Conservation (phyloP, 2,113 vertebrate species). For the Peromyscus maniculatus region DNA sequence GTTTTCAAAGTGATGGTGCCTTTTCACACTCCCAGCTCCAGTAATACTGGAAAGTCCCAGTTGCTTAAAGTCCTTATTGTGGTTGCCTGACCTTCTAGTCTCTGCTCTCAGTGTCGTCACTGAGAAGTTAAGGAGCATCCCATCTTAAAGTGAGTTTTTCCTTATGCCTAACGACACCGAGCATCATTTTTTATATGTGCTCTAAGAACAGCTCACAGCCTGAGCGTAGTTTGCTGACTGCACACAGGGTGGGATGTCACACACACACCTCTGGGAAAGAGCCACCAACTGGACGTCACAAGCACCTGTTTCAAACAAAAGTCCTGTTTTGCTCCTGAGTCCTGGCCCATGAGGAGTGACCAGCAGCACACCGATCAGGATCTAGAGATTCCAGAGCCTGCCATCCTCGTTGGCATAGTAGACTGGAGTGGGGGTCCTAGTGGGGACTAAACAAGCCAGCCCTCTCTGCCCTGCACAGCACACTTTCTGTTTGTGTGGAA, state of each 20-base stretch:
- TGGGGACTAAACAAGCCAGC: not conserved
- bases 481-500: not conserved
- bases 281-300: not conserved
- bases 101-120: not conserved
- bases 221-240: not conserved
- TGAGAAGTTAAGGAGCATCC: not conserved
- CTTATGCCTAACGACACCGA: not conserved
- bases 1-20: conserved; percentile 36
- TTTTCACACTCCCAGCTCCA: not conserved
- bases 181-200: not conserved
- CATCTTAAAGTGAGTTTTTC: not conserved
- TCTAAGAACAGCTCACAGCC: not conserved
- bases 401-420: not conserved
- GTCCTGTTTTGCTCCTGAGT: not conserved
- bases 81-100: not conserved
- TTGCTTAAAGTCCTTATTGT: not conserved
- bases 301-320: not conserved
- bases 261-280: not conserved
- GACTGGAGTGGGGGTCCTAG: not conserved
- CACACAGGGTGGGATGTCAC: not conserved
- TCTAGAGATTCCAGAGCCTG: not conserved
- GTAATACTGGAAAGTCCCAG: not conserved
- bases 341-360: not conserved
- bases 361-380: not conserved
- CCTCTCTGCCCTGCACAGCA: too few relatives aligned